Evolutionary conservation across 1,140 invertebrate genomes (phyloP).

Genomic region (Trachymyrmex cornetzi): DNA sequence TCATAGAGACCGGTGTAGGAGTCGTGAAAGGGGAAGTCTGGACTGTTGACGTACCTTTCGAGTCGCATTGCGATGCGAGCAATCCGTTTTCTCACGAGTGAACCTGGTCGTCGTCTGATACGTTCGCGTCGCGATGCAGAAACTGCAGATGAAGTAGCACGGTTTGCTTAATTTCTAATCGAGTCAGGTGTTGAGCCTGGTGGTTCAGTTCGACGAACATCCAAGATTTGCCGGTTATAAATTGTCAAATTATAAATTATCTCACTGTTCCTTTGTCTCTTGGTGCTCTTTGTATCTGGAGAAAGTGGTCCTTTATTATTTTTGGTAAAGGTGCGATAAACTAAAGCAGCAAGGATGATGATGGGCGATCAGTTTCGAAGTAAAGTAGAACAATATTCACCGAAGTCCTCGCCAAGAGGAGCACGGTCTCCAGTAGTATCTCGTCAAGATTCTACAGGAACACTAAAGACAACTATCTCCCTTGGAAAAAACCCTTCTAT

Average conservation of each 20-base stretch:
- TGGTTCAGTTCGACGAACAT: not conserved
- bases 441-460: constrained; percentile 97
- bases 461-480: constrained; percentile 98
- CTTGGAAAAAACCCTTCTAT: constrained; percentile 98
- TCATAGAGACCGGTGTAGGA: not conserved
- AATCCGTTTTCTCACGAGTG: not conserved
- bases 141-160: not conserved
- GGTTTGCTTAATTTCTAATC: not conserved
- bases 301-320: constrained; percentile 45
- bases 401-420: constrained; percentile 97
- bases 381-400: constrained; percentile 96
- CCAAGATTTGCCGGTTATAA: not conserved
- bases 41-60: not conserved
- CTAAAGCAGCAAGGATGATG: constrained; percentile 90
- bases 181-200: not conserved
- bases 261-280: not conserved
- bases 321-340: constrained; percentile 80
- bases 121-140: not conserved
- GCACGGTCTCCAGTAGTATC: constrained; percentile 97
- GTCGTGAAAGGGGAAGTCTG: not conserved
- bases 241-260: not conserved
- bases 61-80: not conserved
- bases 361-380: constrained; percentile 95
- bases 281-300: not conserved
- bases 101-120: not conserved